Percentiles rank a stretch among this genome's conserved stretches.
These are phyloP conservation scores for Chlorodrepanis virens DNA, from an alignment of 2,113 vertebrate species.

Conservation along the genomic window DNA sequence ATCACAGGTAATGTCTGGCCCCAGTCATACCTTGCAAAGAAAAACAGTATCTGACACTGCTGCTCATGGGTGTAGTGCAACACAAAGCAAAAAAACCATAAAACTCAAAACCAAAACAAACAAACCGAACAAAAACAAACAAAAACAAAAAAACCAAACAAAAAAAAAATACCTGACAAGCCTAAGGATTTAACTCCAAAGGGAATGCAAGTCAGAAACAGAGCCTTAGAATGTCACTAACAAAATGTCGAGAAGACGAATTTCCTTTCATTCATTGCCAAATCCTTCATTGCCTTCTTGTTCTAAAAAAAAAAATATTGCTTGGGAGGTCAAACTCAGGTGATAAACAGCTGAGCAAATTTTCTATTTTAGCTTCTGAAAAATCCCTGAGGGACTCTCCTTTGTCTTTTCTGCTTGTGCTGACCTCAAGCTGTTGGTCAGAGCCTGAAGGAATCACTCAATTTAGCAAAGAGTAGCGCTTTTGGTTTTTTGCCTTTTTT, in stretches of 20 bases:
- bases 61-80: background rate
- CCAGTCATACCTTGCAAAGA: background rate
- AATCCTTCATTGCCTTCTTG: background rate
- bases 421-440: slow-evolving; percentile 46
- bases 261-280: slow-evolving; percentile 24
- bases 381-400: slow-evolving; percentile 18
- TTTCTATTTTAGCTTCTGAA: slow-evolving; percentile 37
- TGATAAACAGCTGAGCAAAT: slow-evolving; percentile 51
- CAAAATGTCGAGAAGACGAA: background rate
- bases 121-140: background rate
- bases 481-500: background rate
- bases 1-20: background rate
- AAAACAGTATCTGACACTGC: background rate
- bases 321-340: slow-evolving; percentile 46
- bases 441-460: slow-evolving; percentile 24
- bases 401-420: slow-evolving; percentile 29
- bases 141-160: too few relatives aligned
- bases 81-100: background rate
- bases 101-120: background rate
- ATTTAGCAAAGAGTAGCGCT: background rate
- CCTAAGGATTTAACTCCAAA: background rate
- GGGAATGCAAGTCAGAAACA: background rate
- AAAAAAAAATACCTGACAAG: fast-evolving
- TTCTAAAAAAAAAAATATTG: background rate
- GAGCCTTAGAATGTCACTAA: background rate